A percentile compares a stretch with the other conserved stretches of the same genome.
These are phyloP conservation scores for Pteromalus puparum DNA, from an alignment of 1,140 invertebrate genomes.

Conservation along the genomic window DNA sequence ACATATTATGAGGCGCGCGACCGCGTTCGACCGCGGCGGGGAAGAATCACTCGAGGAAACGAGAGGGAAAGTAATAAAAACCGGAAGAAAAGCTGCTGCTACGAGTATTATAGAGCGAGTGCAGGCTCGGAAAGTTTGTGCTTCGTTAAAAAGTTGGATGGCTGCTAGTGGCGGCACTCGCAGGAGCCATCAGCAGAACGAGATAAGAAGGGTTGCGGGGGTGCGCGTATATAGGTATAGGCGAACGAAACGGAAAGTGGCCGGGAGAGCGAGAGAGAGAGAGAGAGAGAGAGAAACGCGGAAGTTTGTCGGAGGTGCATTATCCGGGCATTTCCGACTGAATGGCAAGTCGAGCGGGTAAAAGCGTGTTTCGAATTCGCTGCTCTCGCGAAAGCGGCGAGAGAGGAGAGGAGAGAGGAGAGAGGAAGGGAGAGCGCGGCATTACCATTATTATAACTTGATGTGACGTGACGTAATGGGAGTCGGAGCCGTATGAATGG, in stretches of 20 bases:
- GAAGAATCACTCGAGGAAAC: too few relatives aligned
- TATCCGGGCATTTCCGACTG: conserved; percentile 55
- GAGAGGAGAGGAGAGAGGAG: conserved; percentile 1
- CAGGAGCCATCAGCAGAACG: too few relatives aligned
- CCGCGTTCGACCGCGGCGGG: too few relatives aligned
- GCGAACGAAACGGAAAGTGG: conserved; percentile 46
- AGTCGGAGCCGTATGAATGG: conserved; percentile 72
- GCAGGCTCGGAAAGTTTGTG: conserved; percentile 27
- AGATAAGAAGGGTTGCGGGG: background rate
- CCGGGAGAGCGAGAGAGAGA: conserved; percentile 36
- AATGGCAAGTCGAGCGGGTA: conserved; percentile 59
- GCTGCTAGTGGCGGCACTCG: too few relatives aligned
- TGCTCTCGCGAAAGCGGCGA: conserved; percentile 36
- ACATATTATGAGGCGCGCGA: too few relatives aligned
- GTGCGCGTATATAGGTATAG: background rate
- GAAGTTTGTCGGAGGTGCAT: conserved; percentile 56
- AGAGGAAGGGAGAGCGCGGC: conserved; percentile 8
- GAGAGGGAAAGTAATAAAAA: conserved; percentile 51
- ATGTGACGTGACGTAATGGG: conserved; percentile 74
- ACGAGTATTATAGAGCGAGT: background rate
- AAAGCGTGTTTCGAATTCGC: conserved; percentile 67
- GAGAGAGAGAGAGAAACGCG: conserved; percentile 43
- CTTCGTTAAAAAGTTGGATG: conserved; percentile 47
- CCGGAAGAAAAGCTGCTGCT: background rate
- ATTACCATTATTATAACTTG: conserved; percentile 74